Percentiles rank a stretch among this genome's conserved stretches.
Conservation (phyloP, 1,140 invertebrate species). For the Brachionus plicatilis region DNA sequence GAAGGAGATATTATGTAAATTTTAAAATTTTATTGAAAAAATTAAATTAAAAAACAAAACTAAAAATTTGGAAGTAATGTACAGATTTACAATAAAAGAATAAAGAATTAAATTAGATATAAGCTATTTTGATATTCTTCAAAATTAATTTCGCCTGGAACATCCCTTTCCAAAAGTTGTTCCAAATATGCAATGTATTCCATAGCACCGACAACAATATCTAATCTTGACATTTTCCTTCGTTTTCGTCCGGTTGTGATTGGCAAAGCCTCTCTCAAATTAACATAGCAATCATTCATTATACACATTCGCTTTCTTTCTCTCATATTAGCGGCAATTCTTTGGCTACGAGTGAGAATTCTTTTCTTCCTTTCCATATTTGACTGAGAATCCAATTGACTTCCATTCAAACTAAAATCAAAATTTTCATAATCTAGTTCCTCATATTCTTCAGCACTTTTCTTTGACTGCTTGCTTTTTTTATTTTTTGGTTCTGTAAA, state of each 20-base stretch:
- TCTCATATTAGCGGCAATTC: slow-evolving; percentile 34
- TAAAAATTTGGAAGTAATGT: slow-evolving; percentile 13
- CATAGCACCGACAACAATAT: slow-evolving; percentile 38
- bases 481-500: neutral
- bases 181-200: slow-evolving; percentile 39
- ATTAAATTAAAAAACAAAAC: neutral
- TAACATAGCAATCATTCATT: slow-evolving; percentile 26
- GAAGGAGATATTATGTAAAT: neutral
- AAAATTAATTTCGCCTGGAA: slow-evolving; percentile 22
- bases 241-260: slow-evolving; percentile 30
- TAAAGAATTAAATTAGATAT: neutral
- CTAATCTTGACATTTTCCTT: slow-evolving; percentile 27
- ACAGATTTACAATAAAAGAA: neutral
- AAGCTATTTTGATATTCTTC: slow-evolving; percentile 37
- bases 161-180: slow-evolving; percentile 7
- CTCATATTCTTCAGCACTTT: neutral
- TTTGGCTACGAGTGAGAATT: slow-evolving; percentile 14
- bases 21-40: neutral
- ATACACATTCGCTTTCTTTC: slow-evolving; percentile 37
- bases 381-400: neutral
- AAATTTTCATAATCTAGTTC: slow-evolving; percentile 8
- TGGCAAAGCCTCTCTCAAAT: slow-evolving; percentile 17
- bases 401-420: neutral
- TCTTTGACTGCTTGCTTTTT: neutral
- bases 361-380: slow-evolving; percentile 8